Conservation (phyloP, 2,888 invertebrate species). For the Carpatolechia fugitivella region DNA sequence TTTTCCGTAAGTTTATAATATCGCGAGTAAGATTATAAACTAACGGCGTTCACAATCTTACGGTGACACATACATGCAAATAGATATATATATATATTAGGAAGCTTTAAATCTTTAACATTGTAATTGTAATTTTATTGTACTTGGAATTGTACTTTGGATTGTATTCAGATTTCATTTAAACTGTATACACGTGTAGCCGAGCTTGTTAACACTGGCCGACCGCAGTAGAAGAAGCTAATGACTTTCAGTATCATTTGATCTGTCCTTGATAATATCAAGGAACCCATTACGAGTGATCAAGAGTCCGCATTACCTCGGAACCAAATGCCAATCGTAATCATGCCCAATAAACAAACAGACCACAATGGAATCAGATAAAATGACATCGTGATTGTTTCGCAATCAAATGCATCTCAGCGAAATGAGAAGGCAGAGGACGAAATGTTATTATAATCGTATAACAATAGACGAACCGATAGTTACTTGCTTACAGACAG, state of each 20-base stretch:
- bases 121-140: neutral
- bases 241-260: neutral
- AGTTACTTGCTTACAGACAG: no score
- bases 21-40: no score
- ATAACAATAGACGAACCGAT: neutral
- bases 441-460: neutral
- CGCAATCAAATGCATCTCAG: neutral
- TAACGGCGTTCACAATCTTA: no score
- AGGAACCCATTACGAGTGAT: neutral
- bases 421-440: neutral
- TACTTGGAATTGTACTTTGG: no score
- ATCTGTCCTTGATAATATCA: neutral
- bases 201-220: no score
- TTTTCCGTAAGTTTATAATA: no score
- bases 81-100: no score
- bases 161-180: no score
- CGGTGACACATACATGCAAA: no score
- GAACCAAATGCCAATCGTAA: slow-evolving; percentile 2
- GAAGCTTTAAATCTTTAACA: neutral
- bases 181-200: no score
- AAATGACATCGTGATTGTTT: neutral
- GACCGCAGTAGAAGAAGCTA: no score
- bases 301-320: neutral
- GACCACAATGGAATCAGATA: slow-evolving; percentile 15
- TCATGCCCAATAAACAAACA: slow-evolving; percentile 9